A percentile compares a stretch with the other conserved stretches of the same genome.
These are phyloP conservation scores for Catostomus latipinnis DNA, from an alignment of 2,797 vertebrate genomes.

Conservation along the genomic window DNA sequence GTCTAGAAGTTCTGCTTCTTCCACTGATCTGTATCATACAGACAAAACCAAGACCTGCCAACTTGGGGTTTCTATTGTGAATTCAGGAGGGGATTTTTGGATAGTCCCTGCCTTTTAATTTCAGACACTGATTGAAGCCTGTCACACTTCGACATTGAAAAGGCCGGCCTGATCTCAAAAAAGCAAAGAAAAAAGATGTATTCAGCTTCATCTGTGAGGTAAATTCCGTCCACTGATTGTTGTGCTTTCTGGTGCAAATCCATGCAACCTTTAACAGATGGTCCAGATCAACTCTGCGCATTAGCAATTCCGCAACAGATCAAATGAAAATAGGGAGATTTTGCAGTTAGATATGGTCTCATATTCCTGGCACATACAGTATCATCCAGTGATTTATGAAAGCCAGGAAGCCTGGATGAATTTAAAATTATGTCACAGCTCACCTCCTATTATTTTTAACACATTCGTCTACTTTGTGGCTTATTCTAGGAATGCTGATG, in stretches of 20 bases:
- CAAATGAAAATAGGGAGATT: conserved; percentile 37
- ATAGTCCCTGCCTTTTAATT: conserved; percentile 37
- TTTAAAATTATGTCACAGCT: conserved; percentile 21
- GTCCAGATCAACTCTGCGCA: conserved; percentile 8
- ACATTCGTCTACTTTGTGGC: conserved; percentile 22
- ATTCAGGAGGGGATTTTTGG: conserved; percentile 32
- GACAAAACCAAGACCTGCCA: conserved; percentile 15
- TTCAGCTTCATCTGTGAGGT: conserved; percentile 21
- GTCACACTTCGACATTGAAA: conserved; percentile 6
- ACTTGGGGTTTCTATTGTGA: conserved; percentile 22
- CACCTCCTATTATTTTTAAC: conserved; percentile 30
- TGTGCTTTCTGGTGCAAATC: conserved; percentile 34
- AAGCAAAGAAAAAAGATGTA: not conserved
- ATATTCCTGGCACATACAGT: conserved; percentile 25
- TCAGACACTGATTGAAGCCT: conserved; percentile 44
- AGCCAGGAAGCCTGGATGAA: conserved; percentile 16
- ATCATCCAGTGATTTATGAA: conserved; percentile 23
- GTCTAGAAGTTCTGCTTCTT: conserved; percentile 36
- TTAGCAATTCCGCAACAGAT: conserved; percentile 18
- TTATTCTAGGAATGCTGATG: conserved; percentile 42
- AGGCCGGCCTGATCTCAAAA: conserved; percentile 6
- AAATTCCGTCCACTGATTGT: conserved; percentile 27
- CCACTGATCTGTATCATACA: conserved; percentile 33
- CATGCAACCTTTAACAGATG: conserved; percentile 44
- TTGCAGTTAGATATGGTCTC: conserved; percentile 16